Evolutionary conservation across 2,888 invertebrate species (phyloP).

Genomic region (Leucoptera coffeella): DNA sequence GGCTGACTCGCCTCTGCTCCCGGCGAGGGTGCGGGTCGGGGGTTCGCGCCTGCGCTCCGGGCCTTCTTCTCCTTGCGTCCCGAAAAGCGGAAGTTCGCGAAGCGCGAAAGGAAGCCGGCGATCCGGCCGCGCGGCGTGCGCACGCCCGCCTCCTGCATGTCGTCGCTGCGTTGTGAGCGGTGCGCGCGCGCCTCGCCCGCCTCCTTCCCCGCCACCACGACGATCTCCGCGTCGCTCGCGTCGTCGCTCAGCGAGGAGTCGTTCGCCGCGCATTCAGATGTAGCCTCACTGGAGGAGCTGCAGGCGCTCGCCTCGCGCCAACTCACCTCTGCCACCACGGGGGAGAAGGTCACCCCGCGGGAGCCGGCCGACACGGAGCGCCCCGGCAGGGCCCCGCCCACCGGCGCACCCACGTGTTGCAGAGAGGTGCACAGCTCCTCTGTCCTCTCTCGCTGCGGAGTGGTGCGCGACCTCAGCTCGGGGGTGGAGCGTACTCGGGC

Average conservation of each 20-base stretch:
- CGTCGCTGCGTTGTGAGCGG: constrained; percentile 24
- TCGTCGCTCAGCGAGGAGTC: constrained; percentile 21
- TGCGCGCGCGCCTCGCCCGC: constrained; percentile 21
- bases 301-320: constrained; percentile 63
- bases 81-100: constrained; percentile 72
- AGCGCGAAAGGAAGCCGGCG: constrained; percentile 56
- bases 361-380: constrained; percentile 40
- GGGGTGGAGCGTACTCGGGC: constrained; percentile 55
- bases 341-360: constrained; percentile 72
- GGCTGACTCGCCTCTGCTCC: constrained; percentile 42
- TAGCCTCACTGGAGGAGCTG: constrained; percentile 14
- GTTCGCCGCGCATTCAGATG: constrained; percentile 33
- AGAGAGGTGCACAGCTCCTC: constrained; percentile 48
- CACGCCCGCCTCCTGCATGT: constrained; percentile 39
- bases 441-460: constrained; percentile 33
- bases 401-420: constrained; percentile 50
- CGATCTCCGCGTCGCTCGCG: constrained; percentile 37
- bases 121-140: constrained; percentile 43
- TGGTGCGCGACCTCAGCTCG: constrained; percentile 42
- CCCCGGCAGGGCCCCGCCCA: constrained; percentile 20
- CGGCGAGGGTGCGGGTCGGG: constrained; percentile 13
- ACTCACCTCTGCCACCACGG: constrained; percentile 72
- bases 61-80: constrained; percentile 52
- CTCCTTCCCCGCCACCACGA: constrained; percentile 19
- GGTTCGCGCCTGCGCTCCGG: constrained; percentile 39